Evolutionary conservation across 2,797 vertebrate genomes (phyloP).

Genomic region (Simalia tracyae): DNA sequence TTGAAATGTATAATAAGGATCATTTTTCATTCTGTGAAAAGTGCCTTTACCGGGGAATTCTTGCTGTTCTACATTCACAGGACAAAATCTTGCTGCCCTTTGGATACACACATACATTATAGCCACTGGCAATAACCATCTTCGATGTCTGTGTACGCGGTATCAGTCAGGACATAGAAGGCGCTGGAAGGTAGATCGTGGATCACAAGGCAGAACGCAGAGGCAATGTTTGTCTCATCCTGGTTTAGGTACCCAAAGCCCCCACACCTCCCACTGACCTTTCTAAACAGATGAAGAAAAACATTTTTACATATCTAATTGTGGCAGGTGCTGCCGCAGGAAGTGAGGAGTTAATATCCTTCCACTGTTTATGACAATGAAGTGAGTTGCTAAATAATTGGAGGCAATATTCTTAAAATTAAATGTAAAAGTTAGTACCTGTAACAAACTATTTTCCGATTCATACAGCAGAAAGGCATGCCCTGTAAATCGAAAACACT

Average conservation of each 20-base stretch:
- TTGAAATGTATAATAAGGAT: constrained; percentile 48
- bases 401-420: constrained; percentile 37
- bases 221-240: not conserved
- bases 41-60: not conserved
- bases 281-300: constrained; percentile 34
- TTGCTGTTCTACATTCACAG: not conserved
- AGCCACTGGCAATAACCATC: constrained; percentile 25
- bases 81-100: constrained; percentile 47
- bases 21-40: not conserved
- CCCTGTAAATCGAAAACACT: not conserved
- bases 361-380: constrained; percentile 28
- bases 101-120: constrained; percentile 22
- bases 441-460: constrained; percentile 26
- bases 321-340: constrained; percentile 34
- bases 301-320: constrained; percentile 40
- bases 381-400: not conserved
- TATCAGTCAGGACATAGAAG: constrained; percentile 20
- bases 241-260: constrained; percentile 38
- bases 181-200: not conserved
- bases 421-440: constrained; percentile 43
- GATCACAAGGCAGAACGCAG: not conserved
- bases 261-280: constrained; percentile 35
- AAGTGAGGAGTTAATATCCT: constrained; percentile 15
- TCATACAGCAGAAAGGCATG: not conserved
- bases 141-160: not conserved